Conservation (phyloP, 1,140 invertebrate species). For the Chionoecetes opilio region DNA sequence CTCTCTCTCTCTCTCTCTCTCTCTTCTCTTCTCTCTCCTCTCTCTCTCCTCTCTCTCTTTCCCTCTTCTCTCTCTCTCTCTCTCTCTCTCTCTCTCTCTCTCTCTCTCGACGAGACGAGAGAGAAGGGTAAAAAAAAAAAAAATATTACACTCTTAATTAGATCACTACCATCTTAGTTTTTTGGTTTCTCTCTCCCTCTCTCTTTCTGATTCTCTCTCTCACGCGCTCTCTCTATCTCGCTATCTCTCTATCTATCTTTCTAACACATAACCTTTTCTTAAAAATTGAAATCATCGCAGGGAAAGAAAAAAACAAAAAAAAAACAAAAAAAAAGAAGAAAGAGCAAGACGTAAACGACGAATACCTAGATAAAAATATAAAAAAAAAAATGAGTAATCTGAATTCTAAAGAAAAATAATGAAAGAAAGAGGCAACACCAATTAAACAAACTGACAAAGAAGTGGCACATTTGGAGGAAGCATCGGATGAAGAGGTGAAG, state of each 20-base stretch:
- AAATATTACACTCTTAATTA: no score
- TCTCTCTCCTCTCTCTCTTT: no score
- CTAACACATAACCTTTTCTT: no score
- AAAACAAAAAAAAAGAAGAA: no score
- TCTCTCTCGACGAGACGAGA: no score
- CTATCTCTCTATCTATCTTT: not conserved
- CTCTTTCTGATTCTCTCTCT: not conserved
- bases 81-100: no score
- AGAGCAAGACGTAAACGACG: not conserved
- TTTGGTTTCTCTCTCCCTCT: not conserved
- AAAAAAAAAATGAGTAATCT: not conserved
- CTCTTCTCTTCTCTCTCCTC: no score
- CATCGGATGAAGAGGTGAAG: not conserved
- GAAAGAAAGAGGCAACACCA: not conserved
- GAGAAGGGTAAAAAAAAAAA: no score
- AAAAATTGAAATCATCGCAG: not conserved
- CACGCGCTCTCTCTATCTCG: not conserved
- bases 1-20: no score
- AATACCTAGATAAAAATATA: no score
- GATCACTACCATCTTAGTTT: slow-evolving; percentile 2
- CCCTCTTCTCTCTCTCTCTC: no score
- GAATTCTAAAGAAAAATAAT: not conserved
- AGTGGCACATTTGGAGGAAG: not conserved
- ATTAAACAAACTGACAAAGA: not conserved
- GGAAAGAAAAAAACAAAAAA: not conserved